Evolutionary conservation across 30 jellyfish, hydroid and myxozoan genomes (phyloP).

Genomic region (Hydra vulgaris): DNA sequence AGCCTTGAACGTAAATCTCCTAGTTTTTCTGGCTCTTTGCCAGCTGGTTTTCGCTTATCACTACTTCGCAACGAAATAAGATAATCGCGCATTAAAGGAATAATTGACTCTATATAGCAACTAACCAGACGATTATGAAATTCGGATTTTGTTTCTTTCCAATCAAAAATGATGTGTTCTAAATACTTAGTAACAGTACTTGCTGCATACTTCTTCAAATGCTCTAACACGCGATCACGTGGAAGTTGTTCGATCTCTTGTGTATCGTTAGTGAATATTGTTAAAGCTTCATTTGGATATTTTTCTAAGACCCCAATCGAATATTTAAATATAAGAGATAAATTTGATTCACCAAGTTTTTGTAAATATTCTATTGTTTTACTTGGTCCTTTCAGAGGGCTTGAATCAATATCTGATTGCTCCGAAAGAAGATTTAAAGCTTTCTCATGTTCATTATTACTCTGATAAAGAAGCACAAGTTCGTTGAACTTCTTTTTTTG

Average conservation of each 20-base stretch:
- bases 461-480: constrained; percentile 66
- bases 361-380: constrained; percentile 68
- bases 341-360: constrained; percentile 54
- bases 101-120: constrained; percentile 54
- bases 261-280: constrained; percentile 63
- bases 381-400: constrained; percentile 55
- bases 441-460: constrained; percentile 81
- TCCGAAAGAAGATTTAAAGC: constrained; percentile 73
- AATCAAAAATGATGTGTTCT: constrained; percentile 72
- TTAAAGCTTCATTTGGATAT: constrained; percentile 61
- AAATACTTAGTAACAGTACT: constrained; percentile 36
- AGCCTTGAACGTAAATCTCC: constrained; percentile 58
- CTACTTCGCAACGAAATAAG: constrained; percentile 42
- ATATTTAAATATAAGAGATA: constrained; percentile 50
- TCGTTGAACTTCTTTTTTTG: constrained; percentile 67
- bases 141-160: constrained; percentile 68
- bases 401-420: constrained; percentile 67
- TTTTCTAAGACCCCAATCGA: constrained; percentile 76
- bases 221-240: constrained; percentile 50
- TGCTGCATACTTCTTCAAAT: constrained; percentile 60
- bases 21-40: constrained; percentile 74
- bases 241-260: constrained; percentile 80
- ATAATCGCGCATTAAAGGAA: constrained; percentile 53
- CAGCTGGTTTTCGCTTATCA: constrained; percentile 53
- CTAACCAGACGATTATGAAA: constrained; percentile 66